Conservation (phyloP, 53 echinoderm and acorn worm genomes). For the Luidia sarsii region DNA sequence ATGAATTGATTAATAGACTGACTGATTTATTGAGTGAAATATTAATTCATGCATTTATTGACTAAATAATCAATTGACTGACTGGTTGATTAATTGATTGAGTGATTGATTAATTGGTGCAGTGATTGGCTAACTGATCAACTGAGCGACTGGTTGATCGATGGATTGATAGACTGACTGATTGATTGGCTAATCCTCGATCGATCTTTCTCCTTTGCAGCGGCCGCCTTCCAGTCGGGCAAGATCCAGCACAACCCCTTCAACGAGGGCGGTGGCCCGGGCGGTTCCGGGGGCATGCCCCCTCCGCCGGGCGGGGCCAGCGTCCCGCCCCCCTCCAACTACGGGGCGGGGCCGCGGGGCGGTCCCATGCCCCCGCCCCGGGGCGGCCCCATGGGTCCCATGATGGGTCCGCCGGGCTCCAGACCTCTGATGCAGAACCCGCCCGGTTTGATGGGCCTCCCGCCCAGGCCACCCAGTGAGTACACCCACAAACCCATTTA, state of each 20-base stretch:
- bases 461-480: constrained; percentile 55
- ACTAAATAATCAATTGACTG: too few relatives aligned
- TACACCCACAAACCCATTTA: too few relatives aligned
- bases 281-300: constrained; percentile 39
- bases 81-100: too few relatives aligned
- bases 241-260: constrained; percentile 96
- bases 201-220: constrained; percentile 35
- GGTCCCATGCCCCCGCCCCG: constrained; percentile 74
- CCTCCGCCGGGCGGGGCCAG: constrained; percentile 57
- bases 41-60: too few relatives aligned
- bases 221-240: constrained; percentile 96
- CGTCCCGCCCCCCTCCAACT: constrained; percentile 73
- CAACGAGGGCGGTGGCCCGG: constrained; percentile 44
- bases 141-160: too few relatives aligned
- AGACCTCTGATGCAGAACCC: constrained; percentile 55
- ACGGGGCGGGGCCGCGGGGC: constrained; percentile 54
- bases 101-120: too few relatives aligned
- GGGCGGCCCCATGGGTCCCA: constrained; percentile 36
- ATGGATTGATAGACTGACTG: too few relatives aligned
- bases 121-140: too few relatives aligned
- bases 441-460: constrained; percentile 72
- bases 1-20: too few relatives aligned
- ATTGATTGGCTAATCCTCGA: too few relatives aligned
- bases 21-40: too few relatives aligned
- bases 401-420: constrained; percentile 37